phyloP scores from a whole-genome alignment of 1,140 invertebrate genomes.

The Philaenus spumarius region DNA sequence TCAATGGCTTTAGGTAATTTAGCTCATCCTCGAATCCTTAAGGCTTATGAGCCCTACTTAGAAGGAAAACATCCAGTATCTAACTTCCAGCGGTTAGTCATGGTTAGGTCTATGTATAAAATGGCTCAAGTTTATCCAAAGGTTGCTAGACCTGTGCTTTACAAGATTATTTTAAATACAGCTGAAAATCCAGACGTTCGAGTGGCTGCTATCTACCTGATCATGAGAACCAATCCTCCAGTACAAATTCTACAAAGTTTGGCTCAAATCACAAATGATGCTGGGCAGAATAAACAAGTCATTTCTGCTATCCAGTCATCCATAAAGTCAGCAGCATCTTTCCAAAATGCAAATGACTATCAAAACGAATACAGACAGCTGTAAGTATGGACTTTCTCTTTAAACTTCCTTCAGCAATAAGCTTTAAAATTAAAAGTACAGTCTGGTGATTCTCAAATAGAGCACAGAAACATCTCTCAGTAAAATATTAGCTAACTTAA shows the following conservation, averaged over 20 bases:
- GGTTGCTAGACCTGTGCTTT: constrained; percentile 48
- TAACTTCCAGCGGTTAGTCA: constrained; percentile 51
- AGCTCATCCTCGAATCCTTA: constrained; percentile 49
- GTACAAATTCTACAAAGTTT: constrained; percentile 55
- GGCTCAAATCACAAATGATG: constrained; percentile 54
- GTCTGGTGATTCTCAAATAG: background rate
- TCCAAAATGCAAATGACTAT: constrained; percentile 29
- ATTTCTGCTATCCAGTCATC: constrained; percentile 51
- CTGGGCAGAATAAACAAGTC: constrained; percentile 52
- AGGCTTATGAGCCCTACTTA: constrained; percentile 56
- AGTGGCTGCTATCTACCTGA: constrained; percentile 50
- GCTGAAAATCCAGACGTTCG: constrained; percentile 55
- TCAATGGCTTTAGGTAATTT: constrained; percentile 55
- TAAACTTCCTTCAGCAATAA: background rate
- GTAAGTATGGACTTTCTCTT: constrained; percentile 16
- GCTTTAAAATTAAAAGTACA: background rate
- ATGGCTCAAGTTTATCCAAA: constrained; percentile 44
- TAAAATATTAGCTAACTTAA: constrained; percentile 40
- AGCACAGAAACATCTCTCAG: constrained; percentile 40
- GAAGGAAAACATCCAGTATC: constrained; percentile 48
- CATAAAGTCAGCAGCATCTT: constrained; percentile 43
- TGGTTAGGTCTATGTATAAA: constrained; percentile 48
- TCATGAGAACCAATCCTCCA: constrained; percentile 51
- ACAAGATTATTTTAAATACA: constrained; percentile 57
- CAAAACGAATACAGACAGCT: constrained; percentile 9